These are phyloP conservation scores for Hippoglossus hippoglossus DNA, from an alignment of 2,797 vertebrate species.

Conservation along the genomic window DNA sequence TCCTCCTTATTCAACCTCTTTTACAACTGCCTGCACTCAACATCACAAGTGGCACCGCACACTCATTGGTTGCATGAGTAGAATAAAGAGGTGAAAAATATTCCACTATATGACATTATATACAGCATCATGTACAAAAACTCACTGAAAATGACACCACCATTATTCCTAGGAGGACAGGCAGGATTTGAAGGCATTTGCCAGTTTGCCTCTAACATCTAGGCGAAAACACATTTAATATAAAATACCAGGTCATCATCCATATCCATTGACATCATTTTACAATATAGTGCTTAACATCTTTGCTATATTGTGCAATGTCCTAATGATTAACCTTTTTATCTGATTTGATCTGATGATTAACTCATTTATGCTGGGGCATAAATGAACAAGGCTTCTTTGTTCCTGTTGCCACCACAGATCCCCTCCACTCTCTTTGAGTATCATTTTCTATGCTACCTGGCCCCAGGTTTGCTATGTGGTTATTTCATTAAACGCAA, in stretches of 20 bases:
- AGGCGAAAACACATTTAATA: neutral
- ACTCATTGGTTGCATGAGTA: neutral
- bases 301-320: neutral
- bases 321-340: neutral
- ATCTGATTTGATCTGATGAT: neutral
- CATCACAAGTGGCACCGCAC: neutral
- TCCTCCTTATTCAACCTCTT: slow-evolving; percentile 15
- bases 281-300: neutral
- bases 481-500: neutral
- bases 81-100: neutral
- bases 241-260: neutral
- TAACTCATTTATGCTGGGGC: neutral
- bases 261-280: neutral
- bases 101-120: neutral
- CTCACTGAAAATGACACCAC: neutral
- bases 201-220: neutral
- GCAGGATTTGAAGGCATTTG: neutral
- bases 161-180: neutral
- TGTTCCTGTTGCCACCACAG: neutral
- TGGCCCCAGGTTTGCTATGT: neutral
- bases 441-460: neutral
- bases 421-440: neutral
- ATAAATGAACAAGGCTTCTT: neutral
- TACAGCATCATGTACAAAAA: neutral
- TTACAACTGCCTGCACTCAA: slow-evolving; percentile 3